phyloP scores from a whole-genome alignment of 1,140 invertebrate genomes.

The Drosophila miranda region DNA sequence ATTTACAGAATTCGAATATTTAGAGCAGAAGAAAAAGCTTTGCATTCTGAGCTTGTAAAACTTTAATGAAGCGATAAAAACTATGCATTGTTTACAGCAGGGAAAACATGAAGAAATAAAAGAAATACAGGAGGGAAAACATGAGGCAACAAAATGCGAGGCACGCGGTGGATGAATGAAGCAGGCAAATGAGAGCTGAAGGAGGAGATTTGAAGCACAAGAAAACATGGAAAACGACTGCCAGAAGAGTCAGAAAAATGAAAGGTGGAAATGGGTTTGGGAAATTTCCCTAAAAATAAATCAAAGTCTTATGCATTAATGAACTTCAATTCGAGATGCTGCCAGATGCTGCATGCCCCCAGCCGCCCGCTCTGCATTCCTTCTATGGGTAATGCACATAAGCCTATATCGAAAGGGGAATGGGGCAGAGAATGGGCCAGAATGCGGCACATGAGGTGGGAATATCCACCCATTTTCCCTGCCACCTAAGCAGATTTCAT shows the following conservation, averaged over 20 bases:
- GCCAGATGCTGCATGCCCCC: constrained; percentile 42
- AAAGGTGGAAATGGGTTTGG: constrained; percentile 25
- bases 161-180: too few species aligned
- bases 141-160: too few species aligned
- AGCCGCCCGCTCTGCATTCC: background rate
- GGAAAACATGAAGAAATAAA: constrained; percentile 36
- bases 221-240: background rate
- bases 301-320: constrained; percentile 57
- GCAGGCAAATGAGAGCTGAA: too few species aligned
- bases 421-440: background rate
- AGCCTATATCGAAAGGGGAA: background rate
- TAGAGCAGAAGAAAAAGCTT: constrained; percentile 50
- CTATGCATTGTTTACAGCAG: constrained; percentile 57
- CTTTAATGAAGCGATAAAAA: constrained; percentile 70
- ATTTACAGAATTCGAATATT: constrained; percentile 57
- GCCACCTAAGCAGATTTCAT: constrained; percentile 74
- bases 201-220: too few species aligned
- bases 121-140: too few species aligned
- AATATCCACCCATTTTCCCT: constrained; percentile 15
- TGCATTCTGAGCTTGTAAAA: constrained; percentile 41
- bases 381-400: constrained; percentile 9
- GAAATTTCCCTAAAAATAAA: constrained; percentile 44
- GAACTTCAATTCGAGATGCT: constrained; percentile 59
- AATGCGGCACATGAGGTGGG: background rate
- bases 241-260: background rate